Evolutionary conservation across 2,797 vertebrate species (phyloP).

Genomic region (Anguilla megastoma): DNA sequence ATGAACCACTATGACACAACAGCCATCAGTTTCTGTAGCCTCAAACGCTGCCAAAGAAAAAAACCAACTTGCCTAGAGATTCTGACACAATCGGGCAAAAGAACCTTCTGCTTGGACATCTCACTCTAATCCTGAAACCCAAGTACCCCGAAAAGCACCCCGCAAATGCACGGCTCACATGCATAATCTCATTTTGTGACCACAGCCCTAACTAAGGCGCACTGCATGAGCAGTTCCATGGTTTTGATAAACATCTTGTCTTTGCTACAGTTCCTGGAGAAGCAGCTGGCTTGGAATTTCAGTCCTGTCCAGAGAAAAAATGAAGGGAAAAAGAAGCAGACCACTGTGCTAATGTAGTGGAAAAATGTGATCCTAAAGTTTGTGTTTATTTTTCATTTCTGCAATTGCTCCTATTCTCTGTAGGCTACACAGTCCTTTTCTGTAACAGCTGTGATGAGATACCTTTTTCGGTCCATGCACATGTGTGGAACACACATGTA

Average conservation of each 20-base stretch:
- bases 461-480: neutral
- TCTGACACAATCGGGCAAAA: neutral
- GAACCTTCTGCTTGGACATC: neutral
- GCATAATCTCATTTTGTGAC: neutral
- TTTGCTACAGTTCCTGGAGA: neutral
- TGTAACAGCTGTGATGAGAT: neutral
- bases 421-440: neutral
- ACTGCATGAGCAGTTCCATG: neutral
- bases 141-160: neutral
- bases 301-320: neutral
- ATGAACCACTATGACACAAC: neutral
- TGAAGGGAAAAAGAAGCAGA: neutral
- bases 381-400: neutral
- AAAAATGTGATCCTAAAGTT: neutral
- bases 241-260: constrained; percentile 15
- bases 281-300: neutral
- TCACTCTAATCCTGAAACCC: neutral
- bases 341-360: neutral
- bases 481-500: neutral
- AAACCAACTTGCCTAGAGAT: neutral
- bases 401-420: neutral
- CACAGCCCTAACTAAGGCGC: neutral
- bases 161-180: neutral
- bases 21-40: neutral
- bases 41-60: neutral